phyloP scores from a whole-genome alignment of 2,888 invertebrate species.

The Euproctis similis region DNA sequence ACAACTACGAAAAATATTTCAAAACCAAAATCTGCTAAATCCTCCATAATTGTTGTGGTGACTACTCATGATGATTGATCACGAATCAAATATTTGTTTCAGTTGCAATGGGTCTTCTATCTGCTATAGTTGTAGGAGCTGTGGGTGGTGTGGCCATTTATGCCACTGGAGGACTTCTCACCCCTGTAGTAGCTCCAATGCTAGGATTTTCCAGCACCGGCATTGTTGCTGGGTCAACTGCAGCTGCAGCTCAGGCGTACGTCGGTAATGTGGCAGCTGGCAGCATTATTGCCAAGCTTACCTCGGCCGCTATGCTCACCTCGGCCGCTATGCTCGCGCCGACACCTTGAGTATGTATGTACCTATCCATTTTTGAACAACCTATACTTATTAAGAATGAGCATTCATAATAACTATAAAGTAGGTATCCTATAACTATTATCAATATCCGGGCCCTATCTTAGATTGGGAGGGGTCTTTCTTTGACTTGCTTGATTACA shows the following conservation, averaged over 20 bases:
- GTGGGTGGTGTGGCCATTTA: constrained; percentile 44
- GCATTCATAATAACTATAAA: too few relatives aligned
- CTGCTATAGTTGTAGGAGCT: constrained; percentile 39
- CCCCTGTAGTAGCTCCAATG: constrained; percentile 38
- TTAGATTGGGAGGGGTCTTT: too few relatives aligned
- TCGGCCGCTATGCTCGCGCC: constrained; percentile 58
- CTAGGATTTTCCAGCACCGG: constrained; percentile 49
- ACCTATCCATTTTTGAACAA: too few relatives aligned
- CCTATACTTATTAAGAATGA: too few relatives aligned
- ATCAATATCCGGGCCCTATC: too few relatives aligned
- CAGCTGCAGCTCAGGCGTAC: constrained; percentile 52
- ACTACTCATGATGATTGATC: too few relatives aligned
- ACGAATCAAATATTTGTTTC: background rate
- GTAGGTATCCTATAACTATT: too few relatives aligned
- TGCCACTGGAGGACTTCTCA: constrained; percentile 43
- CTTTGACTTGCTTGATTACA: too few relatives aligned
- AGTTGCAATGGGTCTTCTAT: constrained; percentile 37
- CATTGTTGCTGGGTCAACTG: constrained; percentile 43
- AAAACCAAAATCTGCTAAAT: too few relatives aligned
- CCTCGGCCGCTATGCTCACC: constrained; percentile 56
- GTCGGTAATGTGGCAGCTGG: constrained; percentile 54
- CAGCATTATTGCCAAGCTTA: constrained; percentile 46
- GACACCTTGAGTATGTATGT: constrained; percentile 37
- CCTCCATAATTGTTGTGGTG: too few relatives aligned
- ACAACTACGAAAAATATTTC: too few relatives aligned